Conservation (phyloP, 2,888 invertebrate species). For the Microplitis deprimator region DNA sequence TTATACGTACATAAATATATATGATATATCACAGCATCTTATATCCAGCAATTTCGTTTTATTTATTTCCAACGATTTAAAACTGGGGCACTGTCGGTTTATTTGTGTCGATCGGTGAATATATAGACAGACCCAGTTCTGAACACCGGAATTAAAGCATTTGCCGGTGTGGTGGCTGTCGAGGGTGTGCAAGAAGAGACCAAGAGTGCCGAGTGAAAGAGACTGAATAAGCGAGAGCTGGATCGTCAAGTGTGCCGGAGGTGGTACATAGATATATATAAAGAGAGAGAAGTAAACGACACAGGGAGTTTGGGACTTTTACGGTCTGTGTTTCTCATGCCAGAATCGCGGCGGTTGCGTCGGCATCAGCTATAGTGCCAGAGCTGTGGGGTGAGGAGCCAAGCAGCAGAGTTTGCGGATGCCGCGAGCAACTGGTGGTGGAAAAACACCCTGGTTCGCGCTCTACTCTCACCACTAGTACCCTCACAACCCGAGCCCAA, state of each 20-base stretch:
- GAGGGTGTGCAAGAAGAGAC: too few species aligned
- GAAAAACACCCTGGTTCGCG: slow-evolving; percentile 71
- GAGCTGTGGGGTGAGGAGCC: slow-evolving; percentile 35
- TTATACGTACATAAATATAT: too few species aligned
- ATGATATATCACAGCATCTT: too few species aligned
- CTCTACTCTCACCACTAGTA: slow-evolving; percentile 59
- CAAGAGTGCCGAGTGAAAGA: too few species aligned
- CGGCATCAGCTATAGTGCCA: slow-evolving; percentile 21
- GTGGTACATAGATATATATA: neutral
- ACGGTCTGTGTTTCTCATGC: slow-evolving; percentile 54
- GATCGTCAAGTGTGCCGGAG: slow-evolving; percentile 17
- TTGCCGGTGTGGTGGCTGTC: too few species aligned
- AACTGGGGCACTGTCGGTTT: too few species aligned
- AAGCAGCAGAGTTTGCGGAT: slow-evolving; percentile 54
- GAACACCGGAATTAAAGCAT: too few species aligned
- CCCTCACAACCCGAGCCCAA: slow-evolving; percentile 36
- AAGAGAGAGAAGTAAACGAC: slow-evolving; percentile 10
- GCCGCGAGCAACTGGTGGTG: slow-evolving; percentile 71
- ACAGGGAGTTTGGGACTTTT: slow-evolving; percentile 58
- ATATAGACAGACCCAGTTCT: too few species aligned
- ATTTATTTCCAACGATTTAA: too few species aligned
- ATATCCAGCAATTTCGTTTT: too few species aligned
- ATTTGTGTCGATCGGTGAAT: too few species aligned
- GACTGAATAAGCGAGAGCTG: slow-evolving; percentile 24
- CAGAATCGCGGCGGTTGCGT: slow-evolving; percentile 45